Base-by-base conservation (phyloP, 2,113 vertebrate species). In the Porphyrio hochstetteri region DNA sequence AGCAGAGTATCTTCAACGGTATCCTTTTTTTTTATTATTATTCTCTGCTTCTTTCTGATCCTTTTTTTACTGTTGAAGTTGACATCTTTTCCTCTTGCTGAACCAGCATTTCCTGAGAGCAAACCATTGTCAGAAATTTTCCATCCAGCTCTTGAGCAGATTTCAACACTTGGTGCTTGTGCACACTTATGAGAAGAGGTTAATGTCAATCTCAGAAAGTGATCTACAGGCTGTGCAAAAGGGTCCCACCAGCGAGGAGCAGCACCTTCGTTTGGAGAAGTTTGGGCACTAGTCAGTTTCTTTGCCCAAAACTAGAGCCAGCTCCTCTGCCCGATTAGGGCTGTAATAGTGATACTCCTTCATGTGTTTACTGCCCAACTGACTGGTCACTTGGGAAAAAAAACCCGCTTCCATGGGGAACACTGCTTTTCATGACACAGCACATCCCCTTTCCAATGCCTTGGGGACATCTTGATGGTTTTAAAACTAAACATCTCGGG, bases 1-100 rank as follows among this genome's bases (percentile, higher is more conserved):
- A 23, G 57, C 48, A 92, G 56, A 64, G 1, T 65, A n/a, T 86
- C 44, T 89, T 87, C 81, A 92, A 18, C 36, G 31, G 83, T 29
- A 82, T 57, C 4, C 7, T 35, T 9, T 56, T 50, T 72, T 53
- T 93, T 90, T 82, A 12, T 40, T 40, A 40, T 40, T 46, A 44
- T 48, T 48, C 11, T 48, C 44, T 93, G 59, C 52, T 90, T 71
- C 80, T 93, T 96, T 94, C 88, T 78, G 65, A 90, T 80, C 67
- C 74, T 52, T 88, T 92, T 90, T 93, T 27, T 64, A 50, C 69
- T 89, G 88, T 78, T 56, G 53, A 83, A 95, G 80, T 53, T 96
- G 76, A 95, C 92, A 96, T 93, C 80, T 96, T 96, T 97, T 88
- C 91, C 92, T 96, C 93, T 80, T 93, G 90, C 91, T 96, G 96